Conservation (phyloP, 2,113 vertebrate genomes). For the Scomber scombrus region DNA sequence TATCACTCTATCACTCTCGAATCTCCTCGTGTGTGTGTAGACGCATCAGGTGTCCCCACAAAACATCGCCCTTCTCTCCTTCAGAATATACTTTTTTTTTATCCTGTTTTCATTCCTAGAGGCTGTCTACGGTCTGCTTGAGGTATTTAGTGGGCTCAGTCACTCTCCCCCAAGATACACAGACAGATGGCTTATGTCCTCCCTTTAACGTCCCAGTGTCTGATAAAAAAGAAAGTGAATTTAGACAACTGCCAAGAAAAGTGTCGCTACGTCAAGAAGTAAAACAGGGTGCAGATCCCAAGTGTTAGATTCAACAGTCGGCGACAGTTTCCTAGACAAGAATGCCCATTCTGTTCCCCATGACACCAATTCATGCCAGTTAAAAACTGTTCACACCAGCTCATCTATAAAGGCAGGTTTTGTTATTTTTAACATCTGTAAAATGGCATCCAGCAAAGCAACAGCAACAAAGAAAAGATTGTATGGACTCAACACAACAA, state of each 20-base stretch:
- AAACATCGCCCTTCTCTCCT: conserved; percentile 1
- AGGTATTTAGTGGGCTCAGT: conserved; percentile 49
- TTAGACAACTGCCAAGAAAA: conserved; percentile 6
- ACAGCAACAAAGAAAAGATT: background rate
- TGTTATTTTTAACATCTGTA: background rate
- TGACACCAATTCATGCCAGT: background rate
- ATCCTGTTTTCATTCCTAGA: conserved; percentile 26
- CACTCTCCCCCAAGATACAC: conserved; percentile 13
- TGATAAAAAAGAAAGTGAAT: conserved; percentile 53
- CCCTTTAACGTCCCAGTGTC: conserved; percentile 20
- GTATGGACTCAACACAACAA: background rate
- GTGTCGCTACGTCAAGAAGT: background rate
- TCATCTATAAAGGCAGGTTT: background rate
- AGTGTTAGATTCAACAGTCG: background rate
- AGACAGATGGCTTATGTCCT: conserved; percentile 25
- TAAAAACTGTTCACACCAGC: background rate
- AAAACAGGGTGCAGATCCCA: background rate
- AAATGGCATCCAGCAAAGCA: too few species aligned
- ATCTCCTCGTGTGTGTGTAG: conserved; percentile 24
- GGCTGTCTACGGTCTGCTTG: conserved; percentile 17
- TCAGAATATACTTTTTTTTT: conserved; percentile 1
- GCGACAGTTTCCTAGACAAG: background rate
- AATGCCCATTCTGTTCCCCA: background rate
- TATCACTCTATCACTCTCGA: conserved; percentile 30
- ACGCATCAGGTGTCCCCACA: conserved; percentile 9